Evolutionary conservation across 2,888 invertebrate genomes (phyloP).

Genomic region (Leptopilina myrica): DNA sequence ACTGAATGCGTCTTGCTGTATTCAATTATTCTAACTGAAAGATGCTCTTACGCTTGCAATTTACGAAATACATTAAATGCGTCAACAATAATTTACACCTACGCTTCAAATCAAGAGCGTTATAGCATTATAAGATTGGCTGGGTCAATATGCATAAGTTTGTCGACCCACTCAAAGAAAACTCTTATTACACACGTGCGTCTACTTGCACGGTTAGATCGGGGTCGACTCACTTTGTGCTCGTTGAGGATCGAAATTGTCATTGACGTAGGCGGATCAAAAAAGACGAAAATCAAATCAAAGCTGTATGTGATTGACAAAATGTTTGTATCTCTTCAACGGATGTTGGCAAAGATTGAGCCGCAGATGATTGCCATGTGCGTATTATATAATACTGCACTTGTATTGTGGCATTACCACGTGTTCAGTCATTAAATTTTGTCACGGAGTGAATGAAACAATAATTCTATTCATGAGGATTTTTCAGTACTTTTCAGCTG

Average conservation of each 20-base stretch:
- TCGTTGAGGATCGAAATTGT: conserved; percentile 59
- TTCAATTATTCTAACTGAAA: no score
- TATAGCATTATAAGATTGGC: conserved; percentile 71
- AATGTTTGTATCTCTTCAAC: conserved; percentile 11
- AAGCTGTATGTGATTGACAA: conserved; percentile 25
- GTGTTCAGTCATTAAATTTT: background rate
- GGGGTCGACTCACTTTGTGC: conserved; percentile 60
- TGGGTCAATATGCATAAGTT: conserved; percentile 74
- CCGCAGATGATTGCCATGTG: conserved; percentile 4
- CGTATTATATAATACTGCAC: background rate
- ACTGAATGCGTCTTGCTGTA: no score
- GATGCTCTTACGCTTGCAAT: background rate
- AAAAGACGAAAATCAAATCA: conserved; percentile 37
- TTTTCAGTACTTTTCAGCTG: no score
- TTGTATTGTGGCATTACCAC: background rate
- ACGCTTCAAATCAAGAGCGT: conserved; percentile 61
- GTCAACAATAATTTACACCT: conserved; percentile 61
- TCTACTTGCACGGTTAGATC: conserved; percentile 52
- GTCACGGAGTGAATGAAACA: background rate
- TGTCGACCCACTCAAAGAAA: conserved; percentile 71
- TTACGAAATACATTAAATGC: conserved; percentile 33
- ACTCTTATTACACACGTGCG: conserved; percentile 71
- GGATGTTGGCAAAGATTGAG: conserved; percentile 20
- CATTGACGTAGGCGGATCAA: conserved; percentile 66
- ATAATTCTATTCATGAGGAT: background rate